Base-by-base conservation (phyloP, 1,140 invertebrate species). In the Hyphantria cunea region DNA sequence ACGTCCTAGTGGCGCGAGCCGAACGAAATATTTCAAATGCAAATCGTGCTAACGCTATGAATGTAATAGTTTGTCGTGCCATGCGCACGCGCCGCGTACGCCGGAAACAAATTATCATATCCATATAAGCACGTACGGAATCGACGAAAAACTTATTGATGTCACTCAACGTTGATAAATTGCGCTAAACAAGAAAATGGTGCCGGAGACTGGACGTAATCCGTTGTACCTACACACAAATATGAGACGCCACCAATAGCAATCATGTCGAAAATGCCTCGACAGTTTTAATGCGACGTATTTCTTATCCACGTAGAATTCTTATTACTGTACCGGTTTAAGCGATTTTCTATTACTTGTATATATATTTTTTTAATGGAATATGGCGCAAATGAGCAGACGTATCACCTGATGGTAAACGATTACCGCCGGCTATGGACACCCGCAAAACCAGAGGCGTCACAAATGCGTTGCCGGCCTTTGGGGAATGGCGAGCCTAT, bases 71-170 rank as follows among this genome's bases (percentile, higher is more conserved):
- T 83, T 82, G 83, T 87, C 82, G 83, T 79, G 84, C 71, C 69
- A 66, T 79, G 84, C 86, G 86, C 86, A 87, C 86, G 84, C 84
- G 83, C 74, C 81, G 80, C 71, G 63, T 66, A 79, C 77, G 80
- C 85, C 87, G 86, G 87, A 89, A 87, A 90, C 80, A 88, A 89
- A 90, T 90, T 90, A 90, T 89, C 87, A 90, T 90, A 89, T 56
- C 87, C 87, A 85, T 90, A 89, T 89, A 90, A 74, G 86, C 73
- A 66, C 70, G 79, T 78, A 82, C 67, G 82, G 80, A 89, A 85
- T 77, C 66, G 58, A 80, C 78, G 84, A 85, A 87, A 84, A 86
- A 81, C 59, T 83, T 82, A 86, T 89, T 83, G 80, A 90, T 86
- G 85, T 81, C 80, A 80, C 72, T 75, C 77, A 70, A 69, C 71